Percentiles rank a stretch among this genome's conserved stretches.
phyloP scores from a whole-genome alignment of 2,113 vertebrate species.

The Cisticola juncidis region DNA sequence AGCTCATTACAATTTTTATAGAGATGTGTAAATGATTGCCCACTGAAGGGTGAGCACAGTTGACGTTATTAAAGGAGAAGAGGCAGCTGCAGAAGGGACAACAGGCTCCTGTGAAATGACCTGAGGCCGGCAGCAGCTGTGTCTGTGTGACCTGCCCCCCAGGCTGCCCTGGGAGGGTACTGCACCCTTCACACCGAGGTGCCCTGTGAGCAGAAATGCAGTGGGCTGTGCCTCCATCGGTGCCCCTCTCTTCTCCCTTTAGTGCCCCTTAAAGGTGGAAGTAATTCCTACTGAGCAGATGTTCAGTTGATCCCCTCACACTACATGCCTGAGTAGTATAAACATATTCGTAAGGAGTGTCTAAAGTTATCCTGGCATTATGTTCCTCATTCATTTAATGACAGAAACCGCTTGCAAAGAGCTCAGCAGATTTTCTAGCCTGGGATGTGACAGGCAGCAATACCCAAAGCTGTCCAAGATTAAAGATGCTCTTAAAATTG shows the following conservation, averaged over 20 bases:
- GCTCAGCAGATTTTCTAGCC: neutral
- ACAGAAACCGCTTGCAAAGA: neutral
- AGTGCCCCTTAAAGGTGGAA: neutral
- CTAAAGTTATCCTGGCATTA: neutral
- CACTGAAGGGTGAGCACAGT: neutral
- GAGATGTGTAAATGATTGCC: neutral
- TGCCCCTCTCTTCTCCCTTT: neutral
- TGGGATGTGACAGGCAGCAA: neutral
- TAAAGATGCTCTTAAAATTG: neutral
- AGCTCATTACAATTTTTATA: neutral
- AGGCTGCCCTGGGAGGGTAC: neutral
- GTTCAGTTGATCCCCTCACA: accelerated
- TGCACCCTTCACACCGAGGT: neutral
- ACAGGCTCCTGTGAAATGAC: neutral
- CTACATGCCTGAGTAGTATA: neutral
- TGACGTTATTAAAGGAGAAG: neutral
- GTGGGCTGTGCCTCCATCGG: accelerated
- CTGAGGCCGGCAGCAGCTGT: neutral
- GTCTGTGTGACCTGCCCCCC: neutral
- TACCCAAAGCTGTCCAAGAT: neutral
- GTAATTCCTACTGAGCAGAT: neutral
- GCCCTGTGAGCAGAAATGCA: neutral
- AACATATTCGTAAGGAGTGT: neutral
- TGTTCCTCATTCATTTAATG: neutral
- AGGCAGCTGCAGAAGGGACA: neutral